phyloP scores from a whole-genome alignment of 1,140 invertebrate species.

The Akabosia matsudoensis region DNA sequence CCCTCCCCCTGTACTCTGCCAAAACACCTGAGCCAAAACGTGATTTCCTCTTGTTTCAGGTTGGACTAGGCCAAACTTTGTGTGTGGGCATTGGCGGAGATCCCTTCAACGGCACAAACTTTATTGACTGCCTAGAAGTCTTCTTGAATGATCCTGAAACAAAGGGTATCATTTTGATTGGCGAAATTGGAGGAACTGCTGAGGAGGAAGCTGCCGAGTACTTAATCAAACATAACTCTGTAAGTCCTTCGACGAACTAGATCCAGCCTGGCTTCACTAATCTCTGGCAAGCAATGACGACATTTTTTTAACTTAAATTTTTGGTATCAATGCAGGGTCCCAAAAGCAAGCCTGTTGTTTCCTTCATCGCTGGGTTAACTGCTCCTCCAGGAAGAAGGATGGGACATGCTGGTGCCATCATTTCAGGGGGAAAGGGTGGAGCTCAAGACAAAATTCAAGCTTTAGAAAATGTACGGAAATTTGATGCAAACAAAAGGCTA shows the following conservation, averaged over 20 bases:
- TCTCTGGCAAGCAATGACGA: too few species aligned
- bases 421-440: slow-evolving; percentile 96
- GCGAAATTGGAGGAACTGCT: slow-evolving; percentile 97
- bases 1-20: background rate
- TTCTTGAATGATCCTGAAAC: slow-evolving; percentile 91
- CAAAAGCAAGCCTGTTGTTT: slow-evolving; percentile 74
- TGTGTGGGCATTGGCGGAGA: slow-evolving; percentile 99
- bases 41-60: slow-evolving; percentile 50
- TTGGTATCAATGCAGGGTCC: slow-evolving; percentile 66
- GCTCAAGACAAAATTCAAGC: slow-evolving; percentile 98
- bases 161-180: slow-evolving; percentile 96
- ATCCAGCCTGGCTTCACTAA: too few species aligned
- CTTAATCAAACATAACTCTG: slow-evolving; percentile 84
- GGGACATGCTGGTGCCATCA: slow-evolving; percentile 99
- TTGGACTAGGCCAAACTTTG: slow-evolving; percentile 93
- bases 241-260: slow-evolving; percentile 53
- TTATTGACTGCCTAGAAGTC: slow-evolving; percentile 97
- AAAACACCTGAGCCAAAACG: too few species aligned
- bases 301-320: too few species aligned
- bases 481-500: background rate
- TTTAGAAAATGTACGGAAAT: slow-evolving; percentile 69
- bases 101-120: slow-evolving; percentile 99
- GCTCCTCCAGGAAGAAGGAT: slow-evolving; percentile 96
- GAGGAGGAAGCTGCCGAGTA: slow-evolving; percentile 97
- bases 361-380: slow-evolving; percentile 95